Conservation (phyloP, 2,113 vertebrate species). For the Emydura subglobosa region DNA sequence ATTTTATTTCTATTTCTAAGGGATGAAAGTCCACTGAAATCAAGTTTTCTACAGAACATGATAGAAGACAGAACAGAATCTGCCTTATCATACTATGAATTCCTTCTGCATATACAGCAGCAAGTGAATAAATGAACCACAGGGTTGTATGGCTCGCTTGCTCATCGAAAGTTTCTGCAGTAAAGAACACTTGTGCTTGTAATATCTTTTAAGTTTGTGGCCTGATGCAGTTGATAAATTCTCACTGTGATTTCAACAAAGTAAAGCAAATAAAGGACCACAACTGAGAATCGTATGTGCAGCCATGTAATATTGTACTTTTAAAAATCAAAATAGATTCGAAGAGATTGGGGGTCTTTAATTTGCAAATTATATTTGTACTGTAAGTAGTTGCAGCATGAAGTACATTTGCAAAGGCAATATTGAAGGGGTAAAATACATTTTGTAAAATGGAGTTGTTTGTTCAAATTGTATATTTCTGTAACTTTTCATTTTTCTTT, state of each 20-base stretch:
- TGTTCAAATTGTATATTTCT: conserved; percentile 81
- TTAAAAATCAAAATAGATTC: conserved; percentile 73
- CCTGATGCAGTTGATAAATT: conserved; percentile 80
- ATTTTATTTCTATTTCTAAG: conserved; percentile 79
- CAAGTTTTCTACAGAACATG: conserved; percentile 94
- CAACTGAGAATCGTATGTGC: conserved; percentile 76
- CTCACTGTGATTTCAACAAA: conserved; percentile 86
- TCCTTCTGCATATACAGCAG: conserved; percentile 96
- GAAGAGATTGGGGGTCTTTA: conserved; percentile 73
- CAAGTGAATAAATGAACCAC: conserved; percentile 93
- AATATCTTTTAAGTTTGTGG: conserved; percentile 75
- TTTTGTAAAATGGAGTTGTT: conserved; percentile 83
- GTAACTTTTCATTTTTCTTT: conserved; percentile 64
- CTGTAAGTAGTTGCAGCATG: conserved; percentile 74
- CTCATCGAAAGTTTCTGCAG: conserved; percentile 64
- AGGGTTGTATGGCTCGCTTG: conserved; percentile 48
- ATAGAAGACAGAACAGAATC: conserved; percentile 98
- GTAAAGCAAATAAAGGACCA: conserved; percentile 84
- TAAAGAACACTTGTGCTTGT: conserved; percentile 68
- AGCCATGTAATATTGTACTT: conserved; percentile 78
- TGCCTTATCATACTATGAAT: conserved; percentile 97
- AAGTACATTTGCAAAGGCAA: conserved; percentile 75
- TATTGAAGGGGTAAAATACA: conserved; percentile 77
- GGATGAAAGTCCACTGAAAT: conserved; percentile 92
- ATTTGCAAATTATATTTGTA: conserved; percentile 80